These are phyloP conservation scores for Aldrovandia affinis DNA, from an alignment of 2,797 vertebrate species.

Conservation along the genomic window DNA sequence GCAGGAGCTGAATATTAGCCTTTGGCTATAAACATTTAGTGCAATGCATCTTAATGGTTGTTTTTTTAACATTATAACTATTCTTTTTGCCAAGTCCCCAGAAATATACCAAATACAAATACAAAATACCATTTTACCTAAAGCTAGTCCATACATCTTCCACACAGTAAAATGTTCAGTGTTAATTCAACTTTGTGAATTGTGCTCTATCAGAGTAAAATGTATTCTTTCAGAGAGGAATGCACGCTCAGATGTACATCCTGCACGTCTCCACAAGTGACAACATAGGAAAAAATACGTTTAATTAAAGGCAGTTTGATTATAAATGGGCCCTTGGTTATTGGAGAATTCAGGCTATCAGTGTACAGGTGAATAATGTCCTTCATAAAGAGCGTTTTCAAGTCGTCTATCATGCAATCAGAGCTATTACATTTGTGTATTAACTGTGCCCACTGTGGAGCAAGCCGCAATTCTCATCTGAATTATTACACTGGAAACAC, in stretches of 20 bases:
- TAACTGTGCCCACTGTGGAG: background rate
- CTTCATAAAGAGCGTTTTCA: background rate
- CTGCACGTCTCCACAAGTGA: background rate
- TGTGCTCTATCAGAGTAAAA: background rate
- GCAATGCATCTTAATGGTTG: no score
- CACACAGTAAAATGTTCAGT: no score
- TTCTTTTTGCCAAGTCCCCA: no score
- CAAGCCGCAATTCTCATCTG: background rate
- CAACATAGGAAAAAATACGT: background rate
- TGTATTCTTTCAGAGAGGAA: no score
- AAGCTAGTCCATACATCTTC: no score
- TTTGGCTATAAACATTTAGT: no score
- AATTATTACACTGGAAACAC: background rate
- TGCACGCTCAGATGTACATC: background rate
- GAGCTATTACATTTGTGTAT: background rate
- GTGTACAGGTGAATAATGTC: background rate
- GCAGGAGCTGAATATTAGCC: no score
- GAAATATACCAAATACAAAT: no score
- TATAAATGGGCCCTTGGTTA: background rate
- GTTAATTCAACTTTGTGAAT: background rate
- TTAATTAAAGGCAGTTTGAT: constrained; percentile 5
- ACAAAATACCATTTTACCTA: no score
- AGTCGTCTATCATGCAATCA: background rate
- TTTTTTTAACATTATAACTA: no score
- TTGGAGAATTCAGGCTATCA: background rate